phyloP scores from a whole-genome alignment of 2,797 vertebrate species.

The Geotrypetes seraphini region DNA sequence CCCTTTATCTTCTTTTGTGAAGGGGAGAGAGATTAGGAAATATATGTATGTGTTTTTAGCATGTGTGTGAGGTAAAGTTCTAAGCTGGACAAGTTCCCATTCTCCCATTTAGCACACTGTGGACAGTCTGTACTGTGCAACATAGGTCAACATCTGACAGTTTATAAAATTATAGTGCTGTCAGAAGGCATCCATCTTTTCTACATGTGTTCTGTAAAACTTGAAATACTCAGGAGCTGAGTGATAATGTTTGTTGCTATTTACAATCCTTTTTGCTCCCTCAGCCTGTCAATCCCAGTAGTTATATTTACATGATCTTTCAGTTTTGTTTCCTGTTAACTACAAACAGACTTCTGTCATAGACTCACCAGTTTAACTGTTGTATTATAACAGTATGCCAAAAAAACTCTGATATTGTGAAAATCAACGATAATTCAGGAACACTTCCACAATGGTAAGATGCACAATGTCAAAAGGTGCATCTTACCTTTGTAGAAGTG shows the following conservation, averaged over 20 bases:
- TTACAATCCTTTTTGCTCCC: conserved; percentile 53
- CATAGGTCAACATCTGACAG: conserved; percentile 54
- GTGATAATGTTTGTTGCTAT: conserved; percentile 65
- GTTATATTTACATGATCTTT: conserved; percentile 63
- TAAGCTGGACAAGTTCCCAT: conserved; percentile 52
- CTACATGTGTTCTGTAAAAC: conserved; percentile 71
- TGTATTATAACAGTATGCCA: conserved; percentile 79
- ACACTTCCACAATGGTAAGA: too few species aligned
- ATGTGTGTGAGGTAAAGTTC: conserved; percentile 49
- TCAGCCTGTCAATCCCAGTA: conserved; percentile 62
- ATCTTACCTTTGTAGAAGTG: too few species aligned
- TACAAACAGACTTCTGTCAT: conserved; percentile 61
- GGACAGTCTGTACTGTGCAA: conserved; percentile 65
- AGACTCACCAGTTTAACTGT: conserved; percentile 68
- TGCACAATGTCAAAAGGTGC: too few species aligned
- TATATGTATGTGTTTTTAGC: conserved; percentile 51
- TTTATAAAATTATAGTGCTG: conserved; percentile 72
- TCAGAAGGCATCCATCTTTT: conserved; percentile 65
- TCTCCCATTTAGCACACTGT: conserved; percentile 47
- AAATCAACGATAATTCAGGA: too few species aligned
- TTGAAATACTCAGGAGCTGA: conserved; percentile 72
- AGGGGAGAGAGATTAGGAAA: conserved; percentile 25
- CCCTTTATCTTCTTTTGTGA: conserved; percentile 35
- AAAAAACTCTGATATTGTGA: too few species aligned
- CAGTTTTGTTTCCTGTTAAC: conserved; percentile 63